Conservation (phyloP, 2,113 vertebrate genomes). For the Colius striatus region DNA sequence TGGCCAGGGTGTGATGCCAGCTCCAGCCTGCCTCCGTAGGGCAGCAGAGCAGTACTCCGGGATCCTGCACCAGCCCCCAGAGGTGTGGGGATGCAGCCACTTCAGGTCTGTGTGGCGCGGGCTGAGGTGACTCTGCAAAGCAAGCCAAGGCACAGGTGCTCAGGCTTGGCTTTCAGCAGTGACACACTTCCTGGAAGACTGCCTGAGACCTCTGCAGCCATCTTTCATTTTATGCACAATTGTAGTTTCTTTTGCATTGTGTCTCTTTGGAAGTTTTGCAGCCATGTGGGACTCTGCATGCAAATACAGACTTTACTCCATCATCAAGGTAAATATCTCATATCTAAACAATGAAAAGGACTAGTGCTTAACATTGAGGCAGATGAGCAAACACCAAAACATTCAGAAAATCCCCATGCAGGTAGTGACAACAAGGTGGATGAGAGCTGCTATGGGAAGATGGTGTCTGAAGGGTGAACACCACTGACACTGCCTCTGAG, state of each 20-base stretch:
- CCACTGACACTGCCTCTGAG: neutral
- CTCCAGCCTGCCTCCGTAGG: rapidly evolving
- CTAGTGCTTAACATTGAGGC: neutral
- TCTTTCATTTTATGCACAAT: neutral
- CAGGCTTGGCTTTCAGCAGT: neutral
- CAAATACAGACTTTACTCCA: neutral
- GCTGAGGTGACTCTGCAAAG: rapidly evolving
- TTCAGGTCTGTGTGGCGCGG: neutral
- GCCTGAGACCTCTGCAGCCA: neutral
- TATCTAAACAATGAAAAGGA: neutral
- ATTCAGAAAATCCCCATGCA: neutral
- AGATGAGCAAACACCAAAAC: neutral
- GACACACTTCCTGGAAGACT: neutral
- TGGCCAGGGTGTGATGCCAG: neutral
- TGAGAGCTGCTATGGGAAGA: neutral
- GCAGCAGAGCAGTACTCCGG: neutral
- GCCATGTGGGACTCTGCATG: neutral
- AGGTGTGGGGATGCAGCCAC: neutral
- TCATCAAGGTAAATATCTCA: neutral
- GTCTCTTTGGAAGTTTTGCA: neutral
- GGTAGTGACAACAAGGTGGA: neutral
- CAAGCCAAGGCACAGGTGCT: neutral
- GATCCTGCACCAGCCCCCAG: neutral
- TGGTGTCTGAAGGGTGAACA: neutral
- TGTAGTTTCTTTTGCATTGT: neutral